phyloP scores from a whole-genome alignment of 2,113 vertebrate genomes.

The Azemiops feae region DNA sequence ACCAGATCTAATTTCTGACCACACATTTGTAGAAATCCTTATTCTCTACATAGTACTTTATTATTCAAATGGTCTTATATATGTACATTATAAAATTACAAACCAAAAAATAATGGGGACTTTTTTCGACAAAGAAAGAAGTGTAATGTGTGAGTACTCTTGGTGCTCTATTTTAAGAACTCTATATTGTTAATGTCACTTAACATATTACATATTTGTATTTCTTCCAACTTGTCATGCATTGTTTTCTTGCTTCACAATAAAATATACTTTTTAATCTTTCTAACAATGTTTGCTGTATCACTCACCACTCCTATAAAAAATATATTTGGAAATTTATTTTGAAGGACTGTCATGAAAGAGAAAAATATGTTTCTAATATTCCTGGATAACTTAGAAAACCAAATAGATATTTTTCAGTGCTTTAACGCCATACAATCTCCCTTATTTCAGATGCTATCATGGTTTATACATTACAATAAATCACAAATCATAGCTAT shows the following conservation, averaged over 20 bases:
- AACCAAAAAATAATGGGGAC: background rate
- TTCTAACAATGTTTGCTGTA: conserved; percentile 3
- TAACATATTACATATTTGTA: conserved; percentile 11
- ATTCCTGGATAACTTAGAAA: background rate
- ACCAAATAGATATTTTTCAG: background rate
- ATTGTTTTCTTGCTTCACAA: conserved; percentile 12
- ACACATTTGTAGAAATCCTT: background rate
- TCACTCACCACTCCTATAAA: background rate
- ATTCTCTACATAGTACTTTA: background rate
- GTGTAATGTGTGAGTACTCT: background rate
- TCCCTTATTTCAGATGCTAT: background rate
- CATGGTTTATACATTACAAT: background rate
- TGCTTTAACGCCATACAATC: background rate
- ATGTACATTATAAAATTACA: background rate
- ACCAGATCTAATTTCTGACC: background rate
- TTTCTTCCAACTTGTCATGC: conserved; percentile 6
- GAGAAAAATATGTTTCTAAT: background rate
- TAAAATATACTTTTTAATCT: conserved; percentile 14
- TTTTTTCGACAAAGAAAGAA: conserved; percentile 2
- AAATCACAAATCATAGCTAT: background rate
- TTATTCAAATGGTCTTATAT: background rate
- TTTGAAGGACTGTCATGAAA: background rate
- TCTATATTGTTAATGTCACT: conserved; percentile 13
- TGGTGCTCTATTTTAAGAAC: background rate
- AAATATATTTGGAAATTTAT: background rate